Evolutionary conservation across 2,888 invertebrate species (phyloP), one percentile per base, ranked within the genome.

Genomic region (Drosophila merina): DNA sequence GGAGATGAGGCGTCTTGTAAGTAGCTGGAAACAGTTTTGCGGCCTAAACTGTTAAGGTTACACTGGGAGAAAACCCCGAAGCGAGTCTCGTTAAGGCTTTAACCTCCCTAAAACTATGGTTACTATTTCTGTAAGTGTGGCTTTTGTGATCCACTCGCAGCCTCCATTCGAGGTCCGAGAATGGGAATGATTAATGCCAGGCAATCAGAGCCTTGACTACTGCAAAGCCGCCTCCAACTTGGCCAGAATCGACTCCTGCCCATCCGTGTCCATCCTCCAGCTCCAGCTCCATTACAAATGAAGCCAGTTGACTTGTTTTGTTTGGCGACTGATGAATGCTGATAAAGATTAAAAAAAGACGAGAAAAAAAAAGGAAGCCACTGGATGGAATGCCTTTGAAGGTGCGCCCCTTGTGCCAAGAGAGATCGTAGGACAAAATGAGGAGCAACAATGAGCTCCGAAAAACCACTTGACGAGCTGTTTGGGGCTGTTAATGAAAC

Each of bases 321-420:
- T 82, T 82, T 82, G 88, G 84, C 88, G 86, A 82, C 82, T 83
- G 82, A 88, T 83, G 82, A 88, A 87, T 82, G 80, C 88, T 82
- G 82, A 82, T 82, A 82, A 86, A 87, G 40, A 40, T 40, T 4
- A 12, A 40, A 14, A 3, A 14, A 9, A 9, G 4, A 30, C n/a
- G n/a, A n/a, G n/a, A 8, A n/a, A 7, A 8, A 20, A 42, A 9
- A 3, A 14, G 40, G 40, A 7, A 42, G 86, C 77, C 33, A 56
- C 70, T 42, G 52, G 14, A 44, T 50, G 83, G 83, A 84, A 84
- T 84, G 86, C 78, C 79, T 84, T 84, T 84, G 83, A 84, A 63
- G 69, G 74, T 69, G 87, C 88, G 76, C 71, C 68, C 26, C 52
- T 36, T 40, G 60, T 57, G 50, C 50, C 57, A 33, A 33, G 52